These are phyloP conservation scores for Trypoxylus dichotomus DNA, from an alignment of 1,140 invertebrate species.

Conservation along the genomic window DNA sequence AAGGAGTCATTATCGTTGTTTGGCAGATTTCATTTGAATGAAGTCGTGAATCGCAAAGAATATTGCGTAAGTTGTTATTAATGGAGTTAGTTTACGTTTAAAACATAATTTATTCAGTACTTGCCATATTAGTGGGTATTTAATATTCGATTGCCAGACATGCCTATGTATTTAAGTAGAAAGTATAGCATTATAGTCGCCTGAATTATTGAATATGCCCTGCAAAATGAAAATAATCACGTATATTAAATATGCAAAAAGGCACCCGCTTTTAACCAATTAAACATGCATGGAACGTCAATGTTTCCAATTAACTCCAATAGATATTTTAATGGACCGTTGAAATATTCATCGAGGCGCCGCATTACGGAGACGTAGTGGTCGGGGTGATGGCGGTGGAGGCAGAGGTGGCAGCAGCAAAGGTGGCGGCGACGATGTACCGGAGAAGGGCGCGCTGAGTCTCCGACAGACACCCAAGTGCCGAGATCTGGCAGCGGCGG, in stretches of 20 bases:
- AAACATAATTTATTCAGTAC: neutral
- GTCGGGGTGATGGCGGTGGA: neutral
- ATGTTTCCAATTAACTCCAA: slow-evolving; percentile 45
- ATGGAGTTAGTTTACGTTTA: neutral
- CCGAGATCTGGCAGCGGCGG: slow-evolving; percentile 40
- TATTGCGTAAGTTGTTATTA: no score
- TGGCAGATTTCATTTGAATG: no score
- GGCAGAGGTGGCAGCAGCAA: neutral
- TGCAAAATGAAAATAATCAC: slow-evolving; percentile 40
- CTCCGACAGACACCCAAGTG: slow-evolving; percentile 36
- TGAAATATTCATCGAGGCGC: slow-evolving; percentile 38
- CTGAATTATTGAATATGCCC: slow-evolving; percentile 5
- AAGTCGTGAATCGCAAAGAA: no score
- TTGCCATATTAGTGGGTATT: neutral
- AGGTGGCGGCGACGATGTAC: neutral
- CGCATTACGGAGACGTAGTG: slow-evolving; percentile 9
- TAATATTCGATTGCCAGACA: neutral
- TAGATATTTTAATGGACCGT: slow-evolving; percentile 45
- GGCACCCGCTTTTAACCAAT: slow-evolving; percentile 43
- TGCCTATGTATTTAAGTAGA: neutral
- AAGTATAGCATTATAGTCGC: slow-evolving; percentile 6
- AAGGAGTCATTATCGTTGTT: no score
- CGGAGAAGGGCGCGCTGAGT: neutral
- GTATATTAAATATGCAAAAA: slow-evolving; percentile 41
- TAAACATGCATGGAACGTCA: slow-evolving; percentile 45